Percentiles rank a stretch among this genome's conserved stretches.
phyloP scores from a whole-genome alignment of 2,797 vertebrate genomes.

The Xerus rutilus region DNA sequence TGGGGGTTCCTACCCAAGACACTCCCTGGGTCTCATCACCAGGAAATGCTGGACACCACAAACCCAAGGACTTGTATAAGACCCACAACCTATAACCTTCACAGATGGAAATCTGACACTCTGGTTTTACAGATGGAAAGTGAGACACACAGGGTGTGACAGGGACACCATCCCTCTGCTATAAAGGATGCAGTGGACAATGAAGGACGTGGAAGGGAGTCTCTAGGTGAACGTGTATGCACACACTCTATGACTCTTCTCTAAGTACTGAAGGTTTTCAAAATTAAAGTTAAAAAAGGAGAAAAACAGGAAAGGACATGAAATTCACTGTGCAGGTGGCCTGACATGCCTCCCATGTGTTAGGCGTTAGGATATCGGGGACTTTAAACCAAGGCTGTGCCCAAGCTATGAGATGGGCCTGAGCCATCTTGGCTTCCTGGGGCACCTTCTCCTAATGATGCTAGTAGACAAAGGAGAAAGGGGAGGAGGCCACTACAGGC shows the following conservation, averaged over 20 bases:
- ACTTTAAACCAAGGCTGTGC: background rate
- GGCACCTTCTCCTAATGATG: background rate
- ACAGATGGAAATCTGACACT: background rate
- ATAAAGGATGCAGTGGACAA: fast-evolving
- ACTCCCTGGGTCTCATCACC: background rate
- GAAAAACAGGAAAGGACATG: background rate
- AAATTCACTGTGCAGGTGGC: background rate
- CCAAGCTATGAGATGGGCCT: background rate
- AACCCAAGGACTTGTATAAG: background rate
- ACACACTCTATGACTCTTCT: background rate
- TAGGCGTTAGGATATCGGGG: too few species aligned
- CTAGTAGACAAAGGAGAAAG: background rate
- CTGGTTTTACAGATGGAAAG: fast-evolving
- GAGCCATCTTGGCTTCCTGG: background rate
- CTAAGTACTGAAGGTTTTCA: background rate
- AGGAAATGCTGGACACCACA: background rate
- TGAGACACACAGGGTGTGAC: background rate
- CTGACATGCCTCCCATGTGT: background rate
- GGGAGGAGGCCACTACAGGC: background rate
- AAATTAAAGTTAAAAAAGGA: background rate
- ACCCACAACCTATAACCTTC: background rate
- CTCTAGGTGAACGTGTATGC: background rate
- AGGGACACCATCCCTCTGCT: background rate
- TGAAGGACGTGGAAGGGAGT: background rate
- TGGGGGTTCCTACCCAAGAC: background rate